Base-by-base conservation (phyloP, 2,888 invertebrate genomes). In the Camptogramma bilineatum region DNA sequence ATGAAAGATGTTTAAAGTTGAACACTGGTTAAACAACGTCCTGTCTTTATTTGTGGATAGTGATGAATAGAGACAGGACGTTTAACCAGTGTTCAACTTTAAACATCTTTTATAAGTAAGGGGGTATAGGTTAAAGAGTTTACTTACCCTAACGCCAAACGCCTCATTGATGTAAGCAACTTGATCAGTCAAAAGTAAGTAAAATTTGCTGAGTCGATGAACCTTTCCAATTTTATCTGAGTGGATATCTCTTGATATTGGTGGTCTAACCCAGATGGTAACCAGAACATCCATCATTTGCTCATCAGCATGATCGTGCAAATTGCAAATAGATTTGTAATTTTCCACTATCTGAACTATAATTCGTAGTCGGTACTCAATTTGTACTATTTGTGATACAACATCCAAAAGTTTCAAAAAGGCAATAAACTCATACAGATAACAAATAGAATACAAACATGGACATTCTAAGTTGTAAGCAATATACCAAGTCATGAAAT, bases 121-220 rank as follows among this genome's bases (percentile, higher is more conserved):
- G n/a, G n/a, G n/a, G n/a, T n/a, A n/a, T n/a, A n/a, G n/a, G n/a
- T n/a, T n/a, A n/a, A n/a, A n/a, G n/a, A 34, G 10, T 9, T 8
- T 34, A 53, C 68, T 69, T 52, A 78, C 77, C 50, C 75, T 60
- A 31, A 68, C 17, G 16, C 77, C 78, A 59, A 68, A 78, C 47
- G 48, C 64, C 0, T 16, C 18, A 24, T 78, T 78, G 0, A 77
- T 65, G 53, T 53, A 70, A 17, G 55, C 19, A 2, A 67, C 56
- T 67, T 75, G 78, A 10, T 77, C 70, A 8, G 70, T 64, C 13
- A 77, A 19, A 47, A 69, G 48, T 1, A 78, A 21, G 8, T 77
- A 76, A 34, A 66, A 69, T 24, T 64, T 67, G 18, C 59, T 70
- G 8, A 78, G 68, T 17, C 63, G 69, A 13, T 59, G 21, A 4